phyloP scores from a whole-genome alignment of 2,888 invertebrate genomes.

The Geophilus truncorum region DNA sequence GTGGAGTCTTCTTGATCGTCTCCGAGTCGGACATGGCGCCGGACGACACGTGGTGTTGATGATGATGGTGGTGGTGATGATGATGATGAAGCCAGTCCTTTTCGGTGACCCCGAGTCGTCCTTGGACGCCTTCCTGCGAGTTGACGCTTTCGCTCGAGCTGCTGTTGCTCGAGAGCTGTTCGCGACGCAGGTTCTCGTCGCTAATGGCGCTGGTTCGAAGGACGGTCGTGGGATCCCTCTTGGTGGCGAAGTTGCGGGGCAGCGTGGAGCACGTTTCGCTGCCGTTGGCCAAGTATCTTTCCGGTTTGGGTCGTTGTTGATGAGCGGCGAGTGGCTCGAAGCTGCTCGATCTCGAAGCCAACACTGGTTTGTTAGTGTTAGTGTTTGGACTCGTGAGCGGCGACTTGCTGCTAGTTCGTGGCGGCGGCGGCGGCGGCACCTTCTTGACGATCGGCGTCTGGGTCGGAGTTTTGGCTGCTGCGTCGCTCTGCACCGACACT shows the following conservation, averaged over 20 bases:
- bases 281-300: slow-evolving; percentile 37
- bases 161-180: slow-evolving; percentile 59
- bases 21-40: slow-evolving; percentile 37
- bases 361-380: slow-evolving; percentile 54
- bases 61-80: neutral
- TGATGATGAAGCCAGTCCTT: neutral
- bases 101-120: slow-evolving; percentile 33
- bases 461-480: too few relatives aligned
- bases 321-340: slow-evolving; percentile 49
- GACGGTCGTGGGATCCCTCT: slow-evolving; percentile 38
- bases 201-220: slow-evolving; percentile 41
- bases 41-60: slow-evolving; percentile 16
- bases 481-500: slow-evolving; percentile 38
- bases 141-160: slow-evolving; percentile 72
- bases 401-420: slow-evolving; percentile 82
- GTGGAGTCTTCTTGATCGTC: slow-evolving; percentile 34
- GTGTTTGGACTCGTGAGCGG: slow-evolving; percentile 76
- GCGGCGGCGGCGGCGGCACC: slow-evolving; percentile 85
- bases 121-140: slow-evolving; percentile 61
- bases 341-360: slow-evolving; percentile 44
- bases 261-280: slow-evolving; percentile 33
- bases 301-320: slow-evolving; percentile 38
- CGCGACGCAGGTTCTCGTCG: slow-evolving; percentile 41
- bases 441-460: slow-evolving; percentile 48
- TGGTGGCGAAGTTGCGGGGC: slow-evolving; percentile 37